Percentiles rank a stretch among this genome's conserved stretches.
phyloP scores from a whole-genome alignment of 2,888 invertebrate genomes.

The Micoletzkya japonica region DNA sequence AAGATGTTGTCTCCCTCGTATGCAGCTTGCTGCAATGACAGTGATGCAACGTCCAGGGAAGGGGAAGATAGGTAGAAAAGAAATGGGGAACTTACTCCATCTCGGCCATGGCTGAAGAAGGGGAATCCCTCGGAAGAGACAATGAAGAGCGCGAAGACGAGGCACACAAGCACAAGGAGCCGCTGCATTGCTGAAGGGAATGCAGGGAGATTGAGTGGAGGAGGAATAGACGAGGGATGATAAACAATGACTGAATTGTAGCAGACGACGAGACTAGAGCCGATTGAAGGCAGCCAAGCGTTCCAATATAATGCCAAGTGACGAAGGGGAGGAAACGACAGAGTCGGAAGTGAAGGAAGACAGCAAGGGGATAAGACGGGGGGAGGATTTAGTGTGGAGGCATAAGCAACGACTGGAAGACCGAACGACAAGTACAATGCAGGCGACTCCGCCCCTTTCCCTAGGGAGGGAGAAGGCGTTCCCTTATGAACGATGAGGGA shows the following conservation, averaged over 20 bases:
- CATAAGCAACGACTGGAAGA: not conserved
- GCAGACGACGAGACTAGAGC: not conserved
- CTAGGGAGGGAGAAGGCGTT: constrained; percentile 14
- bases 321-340: no score
- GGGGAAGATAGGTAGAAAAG: not conserved
- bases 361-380: no score
- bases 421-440: no score
- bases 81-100: constrained; percentile 14
- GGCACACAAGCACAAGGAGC: constrained; percentile 1
- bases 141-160: constrained; percentile 9
- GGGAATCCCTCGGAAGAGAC: constrained; percentile 16
- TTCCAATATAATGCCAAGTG: no score
- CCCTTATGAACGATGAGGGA: no score
- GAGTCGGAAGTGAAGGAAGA: no score
- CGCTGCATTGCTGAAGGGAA: not conserved
- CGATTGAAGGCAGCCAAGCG: no score
- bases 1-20: constrained; percentile 12
- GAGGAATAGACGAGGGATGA: not conserved
- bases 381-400: not conserved
- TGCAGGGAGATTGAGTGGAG: not conserved
- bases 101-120: constrained; percentile 22
- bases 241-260: not conserved
- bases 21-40: not conserved
- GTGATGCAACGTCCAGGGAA: not conserved
- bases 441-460: no score